These are phyloP conservation scores for Zaprionus ornatus DNA, from an alignment of 1,140 invertebrate species.

Conservation along the genomic window DNA sequence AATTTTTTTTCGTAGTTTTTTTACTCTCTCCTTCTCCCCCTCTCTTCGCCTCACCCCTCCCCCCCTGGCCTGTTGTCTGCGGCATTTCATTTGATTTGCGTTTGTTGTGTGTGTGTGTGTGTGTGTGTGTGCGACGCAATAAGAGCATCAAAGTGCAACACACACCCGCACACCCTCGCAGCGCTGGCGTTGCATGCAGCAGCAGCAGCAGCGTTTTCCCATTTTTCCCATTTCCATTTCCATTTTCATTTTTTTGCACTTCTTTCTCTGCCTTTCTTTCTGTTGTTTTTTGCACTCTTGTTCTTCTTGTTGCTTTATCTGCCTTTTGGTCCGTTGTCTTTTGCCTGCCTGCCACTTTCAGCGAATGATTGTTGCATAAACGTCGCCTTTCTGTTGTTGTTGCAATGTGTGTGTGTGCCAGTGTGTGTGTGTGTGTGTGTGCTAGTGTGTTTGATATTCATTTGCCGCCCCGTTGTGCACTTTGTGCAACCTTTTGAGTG, in stretches of 20 bases:
- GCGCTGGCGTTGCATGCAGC: slow-evolving; percentile 40
- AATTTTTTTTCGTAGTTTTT: slow-evolving; percentile 56
- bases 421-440: slow-evolving; percentile 28
- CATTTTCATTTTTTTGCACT: slow-evolving; percentile 24
- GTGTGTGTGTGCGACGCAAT: slow-evolving; percentile 60
- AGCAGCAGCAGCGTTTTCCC: slow-evolving; percentile 62
- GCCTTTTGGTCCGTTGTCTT: slow-evolving; percentile 34
- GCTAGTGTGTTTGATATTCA: slow-evolving; percentile 25
- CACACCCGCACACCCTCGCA: slow-evolving; percentile 42
- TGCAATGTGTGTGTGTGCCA: slow-evolving; percentile 40
- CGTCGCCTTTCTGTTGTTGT: slow-evolving; percentile 75
- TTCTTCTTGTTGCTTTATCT: slow-evolving; percentile 9
- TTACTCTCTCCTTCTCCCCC: slow-evolving; percentile 1
- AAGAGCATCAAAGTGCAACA: slow-evolving; percentile 77
- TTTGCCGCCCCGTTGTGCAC: slow-evolving; percentile 55
- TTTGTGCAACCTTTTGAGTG: slow-evolving; percentile 64
- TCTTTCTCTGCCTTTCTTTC: slow-evolving; percentile 18
- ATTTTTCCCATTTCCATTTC: slow-evolving; percentile 15
- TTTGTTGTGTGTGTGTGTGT: slow-evolving; percentile 38
- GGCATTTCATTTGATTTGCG: slow-evolving; percentile 79
- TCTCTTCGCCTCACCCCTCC: background rate
- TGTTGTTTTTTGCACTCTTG: slow-evolving; percentile 6
- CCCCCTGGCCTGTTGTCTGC: slow-evolving; percentile 43
- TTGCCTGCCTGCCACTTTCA: slow-evolving; percentile 61
- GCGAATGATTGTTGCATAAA: slow-evolving; percentile 82